phyloP scores from a whole-genome alignment of 1,140 invertebrate genomes.

The Megalonaias nervosa region DNA sequence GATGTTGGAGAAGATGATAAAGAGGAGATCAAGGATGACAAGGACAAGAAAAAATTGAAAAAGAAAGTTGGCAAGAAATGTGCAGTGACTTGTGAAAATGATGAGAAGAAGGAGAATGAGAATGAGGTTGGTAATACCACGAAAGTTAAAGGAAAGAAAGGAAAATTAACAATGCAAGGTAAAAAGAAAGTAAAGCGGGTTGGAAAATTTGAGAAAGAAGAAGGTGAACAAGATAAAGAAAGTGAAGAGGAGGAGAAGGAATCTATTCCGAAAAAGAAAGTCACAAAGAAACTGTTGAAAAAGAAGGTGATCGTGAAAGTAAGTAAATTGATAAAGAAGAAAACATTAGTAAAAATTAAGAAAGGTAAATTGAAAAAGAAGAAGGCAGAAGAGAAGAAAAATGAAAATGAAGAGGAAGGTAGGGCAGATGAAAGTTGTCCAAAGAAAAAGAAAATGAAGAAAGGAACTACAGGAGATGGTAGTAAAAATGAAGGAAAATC shows the following conservation, averaged over 20 bases:
- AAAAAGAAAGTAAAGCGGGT: not conserved
- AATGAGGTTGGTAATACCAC: not conserved
- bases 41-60: conserved; percentile 7
- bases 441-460: not conserved
- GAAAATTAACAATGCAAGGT: not conserved
- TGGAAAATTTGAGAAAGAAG: conserved; percentile 2
- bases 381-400: not conserved
- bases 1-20: conserved; percentile 2
- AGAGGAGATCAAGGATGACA: not conserved
- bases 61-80: conserved; percentile 19
- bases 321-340: not conserved
- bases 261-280: not conserved
- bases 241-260: conserved; percentile 1
- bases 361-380: not conserved
- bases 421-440: not conserved
- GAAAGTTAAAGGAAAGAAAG: too few relatives aligned
- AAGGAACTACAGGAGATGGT: too few relatives aligned
- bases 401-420: not conserved
- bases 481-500: too few relatives aligned
- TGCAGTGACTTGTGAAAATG: not conserved
- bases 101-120: not conserved
- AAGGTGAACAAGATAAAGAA: conserved; percentile 1
- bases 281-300: not conserved
- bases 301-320: not conserved
- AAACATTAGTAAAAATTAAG: not conserved